Conservation (phyloP, 2,113 vertebrate genomes). For the Megaptera novaeangliae region DNA sequence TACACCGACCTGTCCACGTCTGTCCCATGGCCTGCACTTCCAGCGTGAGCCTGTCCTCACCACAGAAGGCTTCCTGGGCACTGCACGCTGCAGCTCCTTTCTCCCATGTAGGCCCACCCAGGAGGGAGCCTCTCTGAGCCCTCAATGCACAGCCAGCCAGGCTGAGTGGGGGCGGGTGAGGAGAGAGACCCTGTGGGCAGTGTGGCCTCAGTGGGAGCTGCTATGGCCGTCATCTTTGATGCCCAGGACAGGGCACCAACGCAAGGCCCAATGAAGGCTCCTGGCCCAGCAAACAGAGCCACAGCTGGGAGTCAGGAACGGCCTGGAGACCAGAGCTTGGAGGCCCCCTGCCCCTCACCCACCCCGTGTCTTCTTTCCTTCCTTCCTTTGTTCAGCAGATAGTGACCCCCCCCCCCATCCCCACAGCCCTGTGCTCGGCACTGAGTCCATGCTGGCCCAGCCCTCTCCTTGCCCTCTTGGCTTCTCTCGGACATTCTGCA, state of each 20-base stretch:
- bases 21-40: neutral
- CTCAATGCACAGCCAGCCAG: neutral
- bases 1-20: neutral
- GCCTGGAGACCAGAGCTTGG: neutral
- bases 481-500: accelerated
- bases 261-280: neutral
- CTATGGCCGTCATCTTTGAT: neutral
- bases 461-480: neutral
- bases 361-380: neutral
- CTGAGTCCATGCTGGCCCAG: neutral
- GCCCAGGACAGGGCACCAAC: no score
- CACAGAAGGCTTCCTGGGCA: neutral
- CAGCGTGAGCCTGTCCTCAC: neutral
- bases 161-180: neutral
- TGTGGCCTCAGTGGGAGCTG: no score
- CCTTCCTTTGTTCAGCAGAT: neutral
- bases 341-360: neutral
- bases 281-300: neutral
- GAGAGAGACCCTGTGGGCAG: neutral
- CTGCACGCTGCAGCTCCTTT: neutral
- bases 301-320: neutral
- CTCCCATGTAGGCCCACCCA: neutral
- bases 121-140: neutral
- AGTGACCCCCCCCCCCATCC: neutral
- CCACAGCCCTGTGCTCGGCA: no score